Percentiles rank a stretch among this genome's conserved stretches.
Evolutionary conservation across 2,888 invertebrate species (phyloP).

Genomic region (Labia minor): DNA sequence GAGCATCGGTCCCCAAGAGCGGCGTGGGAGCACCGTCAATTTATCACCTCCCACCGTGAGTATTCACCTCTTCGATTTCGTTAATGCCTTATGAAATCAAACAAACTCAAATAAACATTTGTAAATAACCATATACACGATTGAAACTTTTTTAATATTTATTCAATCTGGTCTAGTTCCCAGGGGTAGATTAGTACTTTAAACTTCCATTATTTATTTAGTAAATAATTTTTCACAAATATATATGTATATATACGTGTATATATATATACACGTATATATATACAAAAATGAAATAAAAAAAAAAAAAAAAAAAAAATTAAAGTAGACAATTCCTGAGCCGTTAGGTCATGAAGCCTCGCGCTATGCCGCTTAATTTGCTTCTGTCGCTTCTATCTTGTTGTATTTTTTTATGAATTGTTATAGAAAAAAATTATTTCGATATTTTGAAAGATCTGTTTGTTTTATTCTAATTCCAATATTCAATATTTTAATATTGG

Average conservation of each 20-base stretch:
- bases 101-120: neutral
- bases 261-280: no score
- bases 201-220: neutral
- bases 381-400: neutral
- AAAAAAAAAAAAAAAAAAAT: no score
- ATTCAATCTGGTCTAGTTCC: neutral
- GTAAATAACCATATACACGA: conserved; percentile 13
- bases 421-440: neutral
- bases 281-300: no score
- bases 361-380: neutral
- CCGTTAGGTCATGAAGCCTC: neutral
- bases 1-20: conserved; percentile 81
- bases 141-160: neutral
- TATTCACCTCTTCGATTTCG: conserved; percentile 27
- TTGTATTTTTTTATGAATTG: neutral
- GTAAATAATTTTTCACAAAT: no score
- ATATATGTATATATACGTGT: no score
- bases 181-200: neutral
- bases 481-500: neutral
- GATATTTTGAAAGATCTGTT: neutral
- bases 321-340: neutral
- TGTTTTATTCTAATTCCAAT: neutral
- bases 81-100: neutral
- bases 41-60: conserved; percentile 82
- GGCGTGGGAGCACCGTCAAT: conserved; percentile 72